These are phyloP conservation scores for Thyatira batis DNA, from an alignment of 2,888 invertebrate species.

Conservation along the genomic window DNA sequence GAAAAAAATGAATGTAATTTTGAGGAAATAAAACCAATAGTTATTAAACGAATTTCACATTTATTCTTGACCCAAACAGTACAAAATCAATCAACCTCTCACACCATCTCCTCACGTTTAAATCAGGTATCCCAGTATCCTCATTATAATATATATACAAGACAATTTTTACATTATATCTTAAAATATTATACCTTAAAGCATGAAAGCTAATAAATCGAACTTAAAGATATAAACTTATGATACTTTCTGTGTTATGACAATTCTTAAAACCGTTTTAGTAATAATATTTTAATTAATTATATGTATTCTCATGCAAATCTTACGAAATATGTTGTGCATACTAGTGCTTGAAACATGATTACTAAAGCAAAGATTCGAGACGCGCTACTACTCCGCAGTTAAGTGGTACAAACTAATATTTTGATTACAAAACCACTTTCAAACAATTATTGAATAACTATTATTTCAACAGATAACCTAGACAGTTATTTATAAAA, in stretches of 20 bases:
- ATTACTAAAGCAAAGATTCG: too few relatives aligned
- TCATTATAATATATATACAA: conserved; percentile 20
- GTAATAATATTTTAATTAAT: too few relatives aligned
- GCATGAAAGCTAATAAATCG: neutral
- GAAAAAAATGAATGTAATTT: neutral
- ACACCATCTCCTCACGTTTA: conserved; percentile 11
- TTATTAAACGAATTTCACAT: conserved; percentile 21
- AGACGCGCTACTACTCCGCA: too few relatives aligned
- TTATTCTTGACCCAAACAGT: conserved; percentile 33
- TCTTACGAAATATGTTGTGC: too few relatives aligned
- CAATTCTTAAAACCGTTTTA: too few relatives aligned
- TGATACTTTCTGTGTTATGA: neutral
- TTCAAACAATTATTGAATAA: too few relatives aligned
- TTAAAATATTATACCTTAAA: conserved; percentile 13
- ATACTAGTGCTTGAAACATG: too few relatives aligned
- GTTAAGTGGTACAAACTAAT: too few relatives aligned
- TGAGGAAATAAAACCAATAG: conserved; percentile 19
- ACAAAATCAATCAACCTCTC: conserved; percentile 36
- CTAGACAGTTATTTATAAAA: too few relatives aligned
- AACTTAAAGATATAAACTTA: neutral
- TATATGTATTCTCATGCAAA: too few relatives aligned
- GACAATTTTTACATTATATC: conserved; percentile 14
- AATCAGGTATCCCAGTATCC: conserved; percentile 1
- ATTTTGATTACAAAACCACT: too few relatives aligned
- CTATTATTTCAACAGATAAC: too few relatives aligned